Conservation (phyloP, 2,888 invertebrate species). For the Odontomyia ornata region DNA sequence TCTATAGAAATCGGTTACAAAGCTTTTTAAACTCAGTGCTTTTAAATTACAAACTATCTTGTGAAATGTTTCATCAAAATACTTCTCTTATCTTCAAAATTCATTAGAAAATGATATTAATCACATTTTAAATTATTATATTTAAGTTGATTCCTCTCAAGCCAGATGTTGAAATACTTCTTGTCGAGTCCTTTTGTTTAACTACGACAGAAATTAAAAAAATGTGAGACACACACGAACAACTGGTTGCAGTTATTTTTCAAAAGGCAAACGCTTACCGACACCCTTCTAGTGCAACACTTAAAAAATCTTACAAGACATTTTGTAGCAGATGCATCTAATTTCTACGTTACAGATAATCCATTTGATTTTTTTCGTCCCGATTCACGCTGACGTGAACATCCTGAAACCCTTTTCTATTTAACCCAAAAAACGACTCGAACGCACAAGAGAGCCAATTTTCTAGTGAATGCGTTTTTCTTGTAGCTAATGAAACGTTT, state of each 20-base stretch:
- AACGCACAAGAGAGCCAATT: neutral
- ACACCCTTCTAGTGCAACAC: conserved; percentile 26
- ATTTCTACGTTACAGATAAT: conserved; percentile 33
- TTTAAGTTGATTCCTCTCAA: neutral
- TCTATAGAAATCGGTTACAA: too few relatives aligned
- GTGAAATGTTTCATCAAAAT: too few relatives aligned
- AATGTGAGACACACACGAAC: conserved; percentile 28
- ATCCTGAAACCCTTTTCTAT: conserved; percentile 41
- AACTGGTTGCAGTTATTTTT: conserved; percentile 32
- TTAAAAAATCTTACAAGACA: conserved; percentile 44
- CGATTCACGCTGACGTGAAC: conserved; percentile 35
- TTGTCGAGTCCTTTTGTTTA: neutral
- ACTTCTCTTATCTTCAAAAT: too few relatives aligned
- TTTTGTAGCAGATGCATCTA: conserved; percentile 40
- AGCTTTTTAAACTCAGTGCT: too few relatives aligned
- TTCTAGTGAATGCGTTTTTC: neutral
- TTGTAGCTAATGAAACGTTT: too few relatives aligned
- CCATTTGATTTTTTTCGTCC: conserved; percentile 28
- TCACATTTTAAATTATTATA: too few relatives aligned
- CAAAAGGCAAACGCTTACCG: neutral
- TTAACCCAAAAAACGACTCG: neutral
- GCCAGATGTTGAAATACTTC: conserved; percentile 19
- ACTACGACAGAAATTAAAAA: neutral
- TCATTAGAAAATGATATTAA: too few relatives aligned
- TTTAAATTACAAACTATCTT: too few relatives aligned